Evolutionary conservation across 1,140 invertebrate species (phyloP).

Genomic region (Streblospio benedicti): DNA sequence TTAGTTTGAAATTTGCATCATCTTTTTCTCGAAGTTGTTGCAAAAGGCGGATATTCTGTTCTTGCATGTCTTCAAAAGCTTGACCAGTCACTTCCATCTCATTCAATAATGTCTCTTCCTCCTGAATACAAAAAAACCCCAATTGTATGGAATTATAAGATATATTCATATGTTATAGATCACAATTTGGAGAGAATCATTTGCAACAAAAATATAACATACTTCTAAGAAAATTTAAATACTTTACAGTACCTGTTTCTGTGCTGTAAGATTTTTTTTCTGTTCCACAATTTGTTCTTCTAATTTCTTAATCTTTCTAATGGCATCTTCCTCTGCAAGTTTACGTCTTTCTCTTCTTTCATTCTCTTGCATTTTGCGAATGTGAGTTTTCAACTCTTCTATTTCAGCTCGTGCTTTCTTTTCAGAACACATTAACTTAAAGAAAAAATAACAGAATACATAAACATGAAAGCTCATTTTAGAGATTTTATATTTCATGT

Average conservation of each 20-base stretch:
- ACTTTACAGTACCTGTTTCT: constrained; percentile 61
- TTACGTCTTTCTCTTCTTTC: constrained; percentile 83
- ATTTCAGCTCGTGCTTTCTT: constrained; percentile 75
- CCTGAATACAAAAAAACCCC: constrained; percentile 50
- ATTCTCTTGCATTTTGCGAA: constrained; percentile 62
- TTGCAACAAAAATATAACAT: neutral
- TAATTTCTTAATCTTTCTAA: constrained; percentile 86
- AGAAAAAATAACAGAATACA: constrained; percentile 3
- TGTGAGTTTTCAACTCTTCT: constrained; percentile 66
- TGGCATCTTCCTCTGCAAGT: constrained; percentile 85
- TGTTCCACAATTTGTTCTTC: constrained; percentile 68
- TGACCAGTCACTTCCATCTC: constrained; percentile 99
- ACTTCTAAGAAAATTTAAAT: neutral
- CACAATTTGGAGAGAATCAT: neutral
- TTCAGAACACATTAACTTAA: constrained; percentile 78
- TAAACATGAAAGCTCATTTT: neutral
- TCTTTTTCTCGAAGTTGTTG: constrained; percentile 95
- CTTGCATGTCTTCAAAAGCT: constrained; percentile 99
- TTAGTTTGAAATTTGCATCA: constrained; percentile 98
- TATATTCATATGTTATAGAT: neutral
- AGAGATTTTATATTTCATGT: no score
- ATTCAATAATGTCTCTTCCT: constrained; percentile 92
- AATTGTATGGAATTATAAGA: neutral
- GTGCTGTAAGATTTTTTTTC: constrained; percentile 53
- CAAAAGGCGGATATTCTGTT: constrained; percentile 91